These are phyloP conservation scores for Nycticorax nycticorax DNA, from an alignment of 2,113 vertebrate species.

Conservation along the genomic window DNA sequence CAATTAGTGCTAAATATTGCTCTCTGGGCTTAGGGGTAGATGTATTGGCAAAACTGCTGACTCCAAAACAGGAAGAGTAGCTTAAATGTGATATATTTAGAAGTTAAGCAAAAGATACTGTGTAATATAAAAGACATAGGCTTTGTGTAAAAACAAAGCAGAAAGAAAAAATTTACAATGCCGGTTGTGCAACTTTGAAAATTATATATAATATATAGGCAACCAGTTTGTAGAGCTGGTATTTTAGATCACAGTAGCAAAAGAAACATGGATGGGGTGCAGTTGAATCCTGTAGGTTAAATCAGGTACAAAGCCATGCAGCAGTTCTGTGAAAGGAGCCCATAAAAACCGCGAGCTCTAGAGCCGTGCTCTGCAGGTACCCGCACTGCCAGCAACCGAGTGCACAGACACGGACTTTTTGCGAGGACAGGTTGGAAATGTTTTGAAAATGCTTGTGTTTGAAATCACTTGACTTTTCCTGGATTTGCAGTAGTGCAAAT, in stretches of 20 bases:
- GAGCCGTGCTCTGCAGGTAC: not conserved
- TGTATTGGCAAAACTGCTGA: not conserved
- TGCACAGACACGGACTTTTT: not conserved
- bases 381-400: not conserved
- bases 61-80: not conserved
- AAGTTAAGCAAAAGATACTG: not conserved
- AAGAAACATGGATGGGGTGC: not conserved
- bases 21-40: not conserved
- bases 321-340: not conserved
- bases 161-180: not conserved
- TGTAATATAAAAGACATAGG: not conserved
- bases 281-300: not conserved
- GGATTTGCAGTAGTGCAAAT: not conserved
- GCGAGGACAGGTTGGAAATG: not conserved
- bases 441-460: not conserved
- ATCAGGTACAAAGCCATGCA: not conserved
- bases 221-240: fast-evolving
- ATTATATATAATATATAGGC: not conserved
- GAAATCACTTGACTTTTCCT: not conserved
- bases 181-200: not conserved
- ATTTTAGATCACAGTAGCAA: not conserved
- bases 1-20: constrained; percentile 2
- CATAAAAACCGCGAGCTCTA: not conserved
- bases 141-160: not conserved
- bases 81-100: not conserved